Base-by-base conservation (phyloP, 2,113 vertebrate species). In the Pampusana beccarii region DNA sequence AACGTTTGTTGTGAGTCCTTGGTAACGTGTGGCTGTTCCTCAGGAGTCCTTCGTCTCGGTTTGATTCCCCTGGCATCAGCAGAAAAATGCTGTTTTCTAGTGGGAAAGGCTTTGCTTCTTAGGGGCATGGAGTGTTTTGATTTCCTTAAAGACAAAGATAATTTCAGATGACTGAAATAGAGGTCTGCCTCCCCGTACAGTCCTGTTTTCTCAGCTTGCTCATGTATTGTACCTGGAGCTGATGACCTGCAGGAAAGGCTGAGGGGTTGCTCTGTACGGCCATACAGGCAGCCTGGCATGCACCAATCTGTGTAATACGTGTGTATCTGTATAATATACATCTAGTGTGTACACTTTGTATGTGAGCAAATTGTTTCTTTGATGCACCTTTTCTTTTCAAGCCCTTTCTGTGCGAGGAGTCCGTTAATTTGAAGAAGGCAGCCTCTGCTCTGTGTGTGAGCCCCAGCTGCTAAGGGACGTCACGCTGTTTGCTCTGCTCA, bases 151-250 rank as follows among this genome's bases (percentile, higher is more conserved):
- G 44, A 48, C 1, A 10, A 79, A 75, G 67, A 50, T 16, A 11
- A 5, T 82, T 86, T 90, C 66, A 90, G 57, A 50, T 81, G 42
- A 36, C 65, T 64, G 56, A 81, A 82, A 15, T 5, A 28, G 40
- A 79, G 46, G 11, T 74, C 31, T 91, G 58, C 62, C 26, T 87
- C 40, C n/a, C 40, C 3, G 0, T 38, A 6, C 1, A 2, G 18
- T 62, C 54, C 11, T 86, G 26, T 91, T 89, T 57, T 61, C 53
- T 64, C 70, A 53, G 70, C 73, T 87, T 75, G 61, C 54, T 72
- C 0, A 0, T 0, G 0, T 53, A 53, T 36, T 31, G 21, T 17
- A 17, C 31, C 16, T 0, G 0, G 36, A 60, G 34, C 18, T 16
- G 25, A 36, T 0, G 1, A 79, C 29, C 84, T 60, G 2, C 18